Percentiles rank a stretch among this genome's conserved stretches.
phyloP scores from a whole-genome alignment of 37 sponge, comb jelly and placozoan species.

The Lycopodina hypogea region DNA sequence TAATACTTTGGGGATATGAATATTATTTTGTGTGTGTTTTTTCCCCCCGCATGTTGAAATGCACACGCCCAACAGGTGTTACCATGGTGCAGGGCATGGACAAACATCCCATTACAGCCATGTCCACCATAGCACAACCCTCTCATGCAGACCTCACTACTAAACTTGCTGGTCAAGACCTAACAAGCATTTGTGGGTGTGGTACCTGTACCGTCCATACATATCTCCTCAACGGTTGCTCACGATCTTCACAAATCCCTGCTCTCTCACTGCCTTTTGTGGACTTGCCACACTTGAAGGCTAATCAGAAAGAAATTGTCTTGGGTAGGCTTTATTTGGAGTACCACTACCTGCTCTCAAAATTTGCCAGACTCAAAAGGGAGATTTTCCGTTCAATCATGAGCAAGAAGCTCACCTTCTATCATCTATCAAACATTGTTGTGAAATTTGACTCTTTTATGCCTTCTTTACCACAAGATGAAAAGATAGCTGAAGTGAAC shows the following conservation, averaged over 20 bases:
- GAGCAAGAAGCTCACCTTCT: background rate
- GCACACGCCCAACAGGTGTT: no score
- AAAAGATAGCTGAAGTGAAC: conserved; percentile 3
- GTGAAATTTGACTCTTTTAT: background rate
- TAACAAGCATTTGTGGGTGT: background rate
- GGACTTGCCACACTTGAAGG: background rate
- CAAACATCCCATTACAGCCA: no score
- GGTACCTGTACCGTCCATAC: conserved; percentile 8
- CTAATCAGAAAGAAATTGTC: background rate
- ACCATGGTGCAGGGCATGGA: no score
- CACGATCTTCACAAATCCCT: background rate
- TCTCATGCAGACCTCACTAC: background rate
- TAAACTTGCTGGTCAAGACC: background rate
- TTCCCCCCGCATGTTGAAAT: no score
- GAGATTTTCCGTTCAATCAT: background rate
- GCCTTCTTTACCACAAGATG: conserved; percentile 4
- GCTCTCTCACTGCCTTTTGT: background rate
- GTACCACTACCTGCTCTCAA: background rate
- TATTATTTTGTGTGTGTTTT: no score
- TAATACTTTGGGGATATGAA: no score
- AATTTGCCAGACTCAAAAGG: background rate
- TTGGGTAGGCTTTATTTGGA: conserved; percentile 10
- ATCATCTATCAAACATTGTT: background rate
- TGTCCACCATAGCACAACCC: background rate
- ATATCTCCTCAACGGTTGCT: conserved; percentile 8